Conservation (phyloP, 2,888 invertebrate genomes). For the Drosophila macrospina region DNA sequence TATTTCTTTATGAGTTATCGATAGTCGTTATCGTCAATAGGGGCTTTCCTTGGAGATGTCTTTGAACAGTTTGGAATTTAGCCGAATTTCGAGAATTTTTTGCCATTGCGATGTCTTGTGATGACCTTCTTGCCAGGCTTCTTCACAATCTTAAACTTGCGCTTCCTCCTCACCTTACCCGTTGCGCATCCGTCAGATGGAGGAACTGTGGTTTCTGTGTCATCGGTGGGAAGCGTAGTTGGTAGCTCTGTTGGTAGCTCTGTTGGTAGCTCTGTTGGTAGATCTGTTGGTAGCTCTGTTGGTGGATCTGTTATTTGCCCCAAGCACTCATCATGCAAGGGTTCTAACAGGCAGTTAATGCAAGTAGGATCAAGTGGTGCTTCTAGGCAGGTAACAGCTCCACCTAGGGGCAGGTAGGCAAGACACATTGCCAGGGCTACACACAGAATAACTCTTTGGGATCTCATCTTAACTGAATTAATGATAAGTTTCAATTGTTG, state of each 20-base stretch:
- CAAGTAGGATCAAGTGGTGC: background rate
- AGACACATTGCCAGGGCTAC: background rate
- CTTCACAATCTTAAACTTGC: background rate
- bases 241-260: background rate
- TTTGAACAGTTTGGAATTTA: background rate
- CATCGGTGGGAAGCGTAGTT: background rate
- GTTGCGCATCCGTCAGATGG: background rate
- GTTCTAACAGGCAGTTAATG: background rate
- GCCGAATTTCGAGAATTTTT: background rate
- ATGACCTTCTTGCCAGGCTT: slow-evolving; percentile 3
- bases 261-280: background rate
- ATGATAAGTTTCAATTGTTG: too few relatives aligned
- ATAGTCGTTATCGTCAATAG: background rate
- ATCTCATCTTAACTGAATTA: too few relatives aligned
- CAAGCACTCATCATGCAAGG: slow-evolving; percentile 8
- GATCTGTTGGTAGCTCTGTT: too few relatives aligned
- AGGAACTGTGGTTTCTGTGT: background rate
- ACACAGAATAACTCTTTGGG: too few relatives aligned
- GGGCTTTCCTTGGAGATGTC: background rate
- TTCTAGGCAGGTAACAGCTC: slow-evolving; percentile 7
- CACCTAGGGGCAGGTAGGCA: slow-evolving; percentile 14
- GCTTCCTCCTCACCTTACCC: background rate
- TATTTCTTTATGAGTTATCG: background rate
- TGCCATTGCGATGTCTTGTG: background rate
- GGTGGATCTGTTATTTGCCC: too few relatives aligned